Conservation (phyloP, 2,888 invertebrate genomes). For the Boloria euphrosyne region DNA sequence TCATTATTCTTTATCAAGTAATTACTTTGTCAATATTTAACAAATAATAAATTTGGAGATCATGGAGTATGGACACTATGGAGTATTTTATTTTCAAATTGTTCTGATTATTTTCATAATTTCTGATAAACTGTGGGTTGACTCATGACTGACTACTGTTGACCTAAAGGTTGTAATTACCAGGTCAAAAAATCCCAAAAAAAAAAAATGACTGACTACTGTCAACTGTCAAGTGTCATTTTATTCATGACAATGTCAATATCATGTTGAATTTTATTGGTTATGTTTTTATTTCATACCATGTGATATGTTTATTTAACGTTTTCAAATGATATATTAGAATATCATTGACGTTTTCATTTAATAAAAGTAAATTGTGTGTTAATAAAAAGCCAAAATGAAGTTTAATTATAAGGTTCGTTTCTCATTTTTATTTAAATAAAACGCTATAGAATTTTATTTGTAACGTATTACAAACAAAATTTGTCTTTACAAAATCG, state of each 20-base stretch:
- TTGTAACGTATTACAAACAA: neutral
- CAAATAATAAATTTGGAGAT: too few relatives aligned
- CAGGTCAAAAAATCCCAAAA: too few relatives aligned
- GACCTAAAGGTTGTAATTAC: too few relatives aligned
- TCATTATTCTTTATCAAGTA: neutral
- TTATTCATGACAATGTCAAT: conserved; percentile 26
- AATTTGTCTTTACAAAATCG: too few relatives aligned
- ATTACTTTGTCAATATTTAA: too few relatives aligned
- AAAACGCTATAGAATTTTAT: neutral
- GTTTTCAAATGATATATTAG: too few relatives aligned
- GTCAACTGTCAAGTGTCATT: neutral
- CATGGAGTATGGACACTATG: too few relatives aligned
- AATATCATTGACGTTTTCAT: neutral
- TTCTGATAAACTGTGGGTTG: too few relatives aligned
- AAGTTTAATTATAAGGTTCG: conserved; percentile 75
- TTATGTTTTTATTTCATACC: conserved; percentile 36
- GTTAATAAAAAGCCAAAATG: conserved; percentile 52
- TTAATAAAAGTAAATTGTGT: conserved; percentile 11
- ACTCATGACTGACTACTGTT: too few relatives aligned
- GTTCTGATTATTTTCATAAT: too few relatives aligned
- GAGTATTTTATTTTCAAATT: too few relatives aligned
- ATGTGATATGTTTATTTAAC: conserved; percentile 11
- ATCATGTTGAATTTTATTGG: conserved; percentile 41
- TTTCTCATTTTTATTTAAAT: neutral
- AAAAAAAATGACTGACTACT: too few relatives aligned